Conservation (phyloP, 64 coral and sea anemone species). For the Stichodactyla mertensii region DNA sequence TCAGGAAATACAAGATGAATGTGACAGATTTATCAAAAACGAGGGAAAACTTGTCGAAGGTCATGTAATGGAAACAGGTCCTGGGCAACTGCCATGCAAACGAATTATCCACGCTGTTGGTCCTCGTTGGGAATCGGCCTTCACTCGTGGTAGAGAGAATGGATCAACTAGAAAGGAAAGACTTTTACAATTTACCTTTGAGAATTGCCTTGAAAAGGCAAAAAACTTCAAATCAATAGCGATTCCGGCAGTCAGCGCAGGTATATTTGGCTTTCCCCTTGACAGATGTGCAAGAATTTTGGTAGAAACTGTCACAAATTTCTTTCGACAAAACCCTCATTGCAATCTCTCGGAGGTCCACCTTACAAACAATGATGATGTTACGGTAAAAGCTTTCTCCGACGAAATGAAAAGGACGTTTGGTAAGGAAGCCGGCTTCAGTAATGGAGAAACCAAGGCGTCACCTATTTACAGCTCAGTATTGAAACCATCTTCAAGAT, state of each 20-base stretch:
- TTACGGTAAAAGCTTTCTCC: slow-evolving; percentile 41
- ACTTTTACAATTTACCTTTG: background rate
- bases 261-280: slow-evolving; percentile 47
- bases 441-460: background rate
- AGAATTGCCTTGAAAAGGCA: slow-evolving; percentile 23
- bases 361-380: slow-evolving; percentile 51
- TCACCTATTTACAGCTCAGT: background rate
- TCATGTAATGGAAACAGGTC: background rate
- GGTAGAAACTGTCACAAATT: slow-evolving; percentile 35
- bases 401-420: slow-evolving; percentile 55
- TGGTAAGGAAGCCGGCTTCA: slow-evolving; percentile 36
- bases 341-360: slow-evolving; percentile 58
- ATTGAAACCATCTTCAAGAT: background rate
- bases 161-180: slow-evolving; percentile 12
- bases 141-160: background rate
- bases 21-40: background rate
- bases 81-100: slow-evolving; percentile 39
- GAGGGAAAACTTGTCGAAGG: background rate
- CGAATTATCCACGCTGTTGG: slow-evolving; percentile 64
- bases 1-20: background rate
- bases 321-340: slow-evolving; percentile 18
- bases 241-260: slow-evolving; percentile 60
- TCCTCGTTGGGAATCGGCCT: slow-evolving; percentile 15
- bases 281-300: slow-evolving; percentile 46
- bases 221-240: slow-evolving; percentile 36